These are phyloP conservation scores for Caenorhabditis panamensis DNA, from an alignment of 2,888 invertebrate species.

Conservation along the genomic window DNA sequence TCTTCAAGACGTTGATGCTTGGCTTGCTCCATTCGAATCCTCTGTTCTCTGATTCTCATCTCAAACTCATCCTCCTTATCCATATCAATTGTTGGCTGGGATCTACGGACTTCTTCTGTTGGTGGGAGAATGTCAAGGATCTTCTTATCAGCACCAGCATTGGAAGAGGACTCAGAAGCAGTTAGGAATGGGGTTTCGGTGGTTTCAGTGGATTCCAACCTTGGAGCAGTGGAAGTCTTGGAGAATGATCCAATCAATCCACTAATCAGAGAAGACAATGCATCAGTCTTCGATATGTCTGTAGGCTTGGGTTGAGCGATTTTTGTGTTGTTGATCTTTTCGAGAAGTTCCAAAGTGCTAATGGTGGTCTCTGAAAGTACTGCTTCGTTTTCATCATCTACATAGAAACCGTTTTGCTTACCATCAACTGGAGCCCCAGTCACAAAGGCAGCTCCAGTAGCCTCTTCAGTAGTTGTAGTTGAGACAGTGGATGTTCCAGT, in stretches of 20 bases:
- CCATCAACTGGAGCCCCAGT: constrained; percentile 55
- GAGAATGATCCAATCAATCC: constrained; percentile 61
- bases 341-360: constrained; percentile 44
- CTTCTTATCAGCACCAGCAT: constrained; percentile 11
- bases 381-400: background rate
- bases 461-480: constrained; percentile 24
- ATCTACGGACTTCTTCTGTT: constrained; percentile 34
- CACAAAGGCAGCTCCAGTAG: constrained; percentile 34
- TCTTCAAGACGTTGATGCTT: constrained; percentile 58
- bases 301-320: constrained; percentile 43
- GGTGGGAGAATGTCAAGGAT: background rate
- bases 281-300: constrained; percentile 62
- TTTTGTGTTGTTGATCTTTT: constrained; percentile 48
- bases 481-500: constrained; percentile 9
- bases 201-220: background rate
- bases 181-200: constrained; percentile 24
- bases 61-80: constrained; percentile 44
- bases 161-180: constrained; percentile 15
- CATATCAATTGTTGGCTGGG: constrained; percentile 32
- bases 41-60: constrained; percentile 58
- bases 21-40: constrained; percentile 60
- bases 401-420: background rate
- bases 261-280: constrained; percentile 61
- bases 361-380: constrained; percentile 44
- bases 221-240: constrained; percentile 1